Evolutionary conservation across 2,888 invertebrate species (phyloP).

Genomic region (Lacanobia oleracea): DNA sequence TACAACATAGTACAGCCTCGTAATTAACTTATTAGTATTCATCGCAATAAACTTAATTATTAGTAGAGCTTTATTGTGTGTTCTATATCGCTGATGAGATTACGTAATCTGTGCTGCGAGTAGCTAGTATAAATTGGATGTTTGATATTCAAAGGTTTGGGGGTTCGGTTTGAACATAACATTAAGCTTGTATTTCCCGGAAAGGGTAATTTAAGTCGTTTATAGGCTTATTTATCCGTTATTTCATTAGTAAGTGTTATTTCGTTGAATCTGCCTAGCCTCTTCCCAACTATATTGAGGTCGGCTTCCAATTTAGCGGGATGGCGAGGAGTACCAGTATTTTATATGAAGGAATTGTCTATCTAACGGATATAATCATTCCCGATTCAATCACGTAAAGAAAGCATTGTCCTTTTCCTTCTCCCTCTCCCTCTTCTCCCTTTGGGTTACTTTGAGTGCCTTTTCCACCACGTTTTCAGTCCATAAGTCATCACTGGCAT

Average conservation of each 20-base stretch:
- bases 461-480: no score
- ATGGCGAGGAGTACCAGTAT: no score
- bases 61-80: not conserved
- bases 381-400: no score
- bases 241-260: not conserved
- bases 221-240: not conserved
- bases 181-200: not conserved
- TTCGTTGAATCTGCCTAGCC: no score
- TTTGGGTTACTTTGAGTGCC: no score
- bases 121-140: not conserved
- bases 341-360: no score
- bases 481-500: no score
- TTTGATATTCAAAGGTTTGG: not conserved
- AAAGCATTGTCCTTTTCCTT: no score
- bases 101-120: constrained; percentile 20
- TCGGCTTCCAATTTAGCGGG: no score
- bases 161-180: not conserved
- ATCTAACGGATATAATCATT: no score
- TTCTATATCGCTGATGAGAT: constrained; percentile 2
- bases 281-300: no score
- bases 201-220: not conserved
- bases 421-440: no score
- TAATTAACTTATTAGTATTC: constrained; percentile 12
- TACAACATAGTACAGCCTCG: not conserved
- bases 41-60: constrained; percentile 2